A percentile compares a stretch with the other conserved stretches of the same genome.
Evolutionary conservation across 2,797 vertebrate species (phyloP).

Genomic region (Vultur gryphus): DNA sequence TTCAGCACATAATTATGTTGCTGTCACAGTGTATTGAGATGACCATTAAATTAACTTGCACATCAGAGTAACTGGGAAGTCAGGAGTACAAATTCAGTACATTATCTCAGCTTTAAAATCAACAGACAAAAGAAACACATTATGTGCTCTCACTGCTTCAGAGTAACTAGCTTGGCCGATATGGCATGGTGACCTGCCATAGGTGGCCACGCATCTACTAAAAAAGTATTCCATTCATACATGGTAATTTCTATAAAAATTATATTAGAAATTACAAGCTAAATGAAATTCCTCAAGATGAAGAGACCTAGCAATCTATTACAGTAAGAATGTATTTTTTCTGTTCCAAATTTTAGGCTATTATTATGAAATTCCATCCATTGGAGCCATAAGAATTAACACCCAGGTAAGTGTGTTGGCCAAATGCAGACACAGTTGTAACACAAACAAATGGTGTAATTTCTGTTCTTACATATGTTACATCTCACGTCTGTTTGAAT

Average conservation of each 20-base stretch:
- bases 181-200: not conserved
- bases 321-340: not conserved
- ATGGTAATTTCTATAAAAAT: not conserved
- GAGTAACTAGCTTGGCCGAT: not conserved
- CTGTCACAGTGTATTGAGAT: not conserved
- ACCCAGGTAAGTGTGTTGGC: constrained; percentile 83
- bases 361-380: constrained; percentile 98
- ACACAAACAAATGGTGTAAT: not conserved
- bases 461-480: not conserved
- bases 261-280: not conserved
- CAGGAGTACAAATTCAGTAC: not conserved
- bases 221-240: not conserved
- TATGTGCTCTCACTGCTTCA: not conserved
- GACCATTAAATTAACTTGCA: not conserved
- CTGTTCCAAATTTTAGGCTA: constrained; percentile 82
- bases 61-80: not conserved
- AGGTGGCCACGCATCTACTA: not conserved
- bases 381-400: constrained; percentile 98
- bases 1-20: not conserved
- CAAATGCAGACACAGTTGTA: not conserved
- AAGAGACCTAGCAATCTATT: not conserved
- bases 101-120: not conserved
- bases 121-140: not conserved
- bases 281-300: not conserved
- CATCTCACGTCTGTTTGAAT: not conserved